These are phyloP conservation scores for Imbricaverruca yamaguchii DNA, from an alignment of 2,888 invertebrate genomes.

Conservation along the genomic window DNA sequence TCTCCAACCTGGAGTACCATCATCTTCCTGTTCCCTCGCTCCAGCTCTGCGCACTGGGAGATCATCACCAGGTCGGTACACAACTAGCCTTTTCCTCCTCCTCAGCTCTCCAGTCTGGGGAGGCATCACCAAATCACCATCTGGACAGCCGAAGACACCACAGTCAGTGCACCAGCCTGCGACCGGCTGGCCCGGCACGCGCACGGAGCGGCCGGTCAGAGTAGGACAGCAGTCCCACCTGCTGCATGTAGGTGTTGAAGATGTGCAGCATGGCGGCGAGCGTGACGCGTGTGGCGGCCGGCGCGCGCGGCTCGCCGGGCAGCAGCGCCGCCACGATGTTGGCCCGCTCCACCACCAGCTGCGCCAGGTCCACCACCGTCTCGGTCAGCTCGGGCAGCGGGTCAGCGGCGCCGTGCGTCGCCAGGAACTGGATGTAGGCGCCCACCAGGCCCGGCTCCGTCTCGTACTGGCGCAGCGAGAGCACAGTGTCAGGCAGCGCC, in stretches of 20 bases:
- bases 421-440: conserved; percentile 77
- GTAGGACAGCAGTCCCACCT: conserved; percentile 42
- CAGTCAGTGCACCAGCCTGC: too few species aligned
- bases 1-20: too few species aligned
- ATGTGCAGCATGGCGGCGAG: conserved; percentile 48
- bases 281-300: conserved; percentile 39
- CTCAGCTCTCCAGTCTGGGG: too few species aligned
- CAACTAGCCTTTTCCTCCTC: too few species aligned
- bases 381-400: conserved; percentile 59
- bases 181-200: too few species aligned
- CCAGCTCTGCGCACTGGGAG: too few species aligned
- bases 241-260: conserved; percentile 65
- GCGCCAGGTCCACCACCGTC: conserved; percentile 67
- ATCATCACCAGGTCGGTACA: too few species aligned
- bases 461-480: conserved; percentile 64
- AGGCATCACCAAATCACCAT: too few species aligned
- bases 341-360: conserved; percentile 81
- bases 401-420: conserved; percentile 60
- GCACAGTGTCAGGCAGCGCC: too few species aligned
- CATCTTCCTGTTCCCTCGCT: too few species aligned
- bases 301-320: conserved; percentile 49
- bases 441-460: conserved; percentile 73
- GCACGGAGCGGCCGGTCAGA: too few species aligned
- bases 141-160: neutral
- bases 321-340: conserved; percentile 75